Evolutionary conservation across 2,797 vertebrate species (phyloP), one percentile per base, ranked within the genome.

Genomic region (Bothrops alternatus): DNA sequence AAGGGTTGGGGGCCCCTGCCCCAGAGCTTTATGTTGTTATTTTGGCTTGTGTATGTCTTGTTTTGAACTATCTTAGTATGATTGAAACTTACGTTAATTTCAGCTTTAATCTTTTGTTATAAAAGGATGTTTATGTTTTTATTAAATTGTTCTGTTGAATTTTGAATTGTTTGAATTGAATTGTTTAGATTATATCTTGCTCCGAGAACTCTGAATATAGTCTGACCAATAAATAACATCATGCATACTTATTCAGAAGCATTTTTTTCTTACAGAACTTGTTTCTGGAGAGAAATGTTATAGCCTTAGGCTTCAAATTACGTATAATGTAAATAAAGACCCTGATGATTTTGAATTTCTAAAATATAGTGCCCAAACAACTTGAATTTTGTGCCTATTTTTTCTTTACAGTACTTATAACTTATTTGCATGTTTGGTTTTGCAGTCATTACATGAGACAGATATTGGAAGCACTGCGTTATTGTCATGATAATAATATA

Each of bases 401-500:
- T 93, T 0, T 88, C 87, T 93, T 92, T 94, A 91, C 89, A 57
- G 92, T 10, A 42, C 55, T 88, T 93, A 23, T 88, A 86, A 63
- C 37, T 92, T 94, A 88, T n/a, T 91, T 96, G 65, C 96, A 91
- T 97, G 73, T 95, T 97, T 94, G 82, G 93, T 95, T 96, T 96
- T 97, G 92, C 97, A 99, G 99, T 97, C 99, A 99, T 98, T 99
- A 99, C 97, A 99, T 99, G 99, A 98, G 99, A 89, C 99, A 99
- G 98, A 99, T 99, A 97, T 96, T 99, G 47, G 99, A 99, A 98
- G 99, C 99, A 26, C 98, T 99, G 60, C 98, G 99, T 88, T 99
- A 99, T 96, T 99, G 99, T 98, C 99, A 99, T 94, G 99, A 99
- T 97, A 99, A 99, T 97, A 99, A 99, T 96, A 98, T 99, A 97